Base-by-base conservation (phyloP, 1,140 invertebrate species). In the Mylabris phalerata region DNA sequence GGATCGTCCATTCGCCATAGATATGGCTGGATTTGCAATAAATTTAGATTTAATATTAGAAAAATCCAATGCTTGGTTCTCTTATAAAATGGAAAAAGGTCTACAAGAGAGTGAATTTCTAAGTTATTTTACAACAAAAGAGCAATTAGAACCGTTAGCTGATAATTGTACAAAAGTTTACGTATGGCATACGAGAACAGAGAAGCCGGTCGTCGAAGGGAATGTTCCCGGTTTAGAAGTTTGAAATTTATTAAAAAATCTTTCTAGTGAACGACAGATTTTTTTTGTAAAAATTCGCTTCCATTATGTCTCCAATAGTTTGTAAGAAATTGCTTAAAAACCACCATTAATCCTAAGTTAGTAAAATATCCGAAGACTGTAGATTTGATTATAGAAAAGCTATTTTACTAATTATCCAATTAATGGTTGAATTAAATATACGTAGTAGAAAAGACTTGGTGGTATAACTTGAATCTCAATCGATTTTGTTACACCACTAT, bases 21-120 rank as follows among this genome's bases (percentile, higher is more conserved):
- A 99, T 69, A 99, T 99, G 97, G 96, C 96, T 2, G 95, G 93
- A 1, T 99, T 99, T 78, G 95, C 93, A 10, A 87, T 99, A 9
- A 95, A 94, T 75, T 72, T 96, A 2, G 80, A 85, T 13, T 75
- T 95, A 9, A 79, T 98, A 19, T 74, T 92, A 2, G 77, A 85
- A 2, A 82, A 88, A 71, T 84, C 88, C 4, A 78, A 90, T 43
- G 92, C 90, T 0, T 75, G 80, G 56, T 98, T 98, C 75, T 89
- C 87, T 1, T 89, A 88, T 63, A 82, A 87, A 57, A 86, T 93
- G 44, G 83, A 88, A 68, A 82, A 89, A 63, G 95, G 95, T 5
- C 92, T 88, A 75, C 92, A 95, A 75, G 96, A 98, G 76, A 92
- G 89, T 57, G 89, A 92, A 70, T 89, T 99, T 55, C 75, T 99